Evolutionary conservation across 2,797 vertebrate species (phyloP), one percentile per base, ranked within the genome.

Genomic region (Chiroxiphia lanceolata): DNA sequence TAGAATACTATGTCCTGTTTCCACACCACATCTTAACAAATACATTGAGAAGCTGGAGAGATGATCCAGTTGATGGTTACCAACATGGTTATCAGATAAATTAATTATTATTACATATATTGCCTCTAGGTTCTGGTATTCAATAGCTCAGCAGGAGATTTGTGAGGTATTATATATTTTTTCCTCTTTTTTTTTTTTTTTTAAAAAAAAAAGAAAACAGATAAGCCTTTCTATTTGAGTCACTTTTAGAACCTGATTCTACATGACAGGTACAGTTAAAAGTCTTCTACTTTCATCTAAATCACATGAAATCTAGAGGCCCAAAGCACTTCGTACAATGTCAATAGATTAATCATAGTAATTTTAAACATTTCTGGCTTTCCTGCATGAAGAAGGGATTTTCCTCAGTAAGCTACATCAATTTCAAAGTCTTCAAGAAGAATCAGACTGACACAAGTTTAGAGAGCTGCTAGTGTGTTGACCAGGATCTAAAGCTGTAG

Each of bases 401-500:
- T 92, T 82, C 48, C 16, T 65, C 36, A 56, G 50, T 72, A 89
- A 93, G 36, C 11, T 33, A 69, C 19, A 87, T 71, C 20, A 71
- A 31, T 90, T 87, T 83, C 72, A 80, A 84, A 74, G 40, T 57
- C 48, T 92, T 87, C 72, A 90, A 67, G 79, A 95, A 82, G 65
- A 95, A 83, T 59, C 50, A 88, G 53, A 68, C n/a, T 51, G 68
- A 83, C 51, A 65, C 3, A 68, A 53, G n/a, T 71, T 77, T 87
- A 89, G 61, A 89, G 54, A 84, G 13, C 21, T 57, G 77, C 60
- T 72, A 84, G 8, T 69, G 45, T 64, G 44, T 65, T 89, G 38
- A 80, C 31, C 50, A 91, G 51, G 36, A 90, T 76, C 40, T 84
- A 89, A 87, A 83, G 26, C 29, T 82, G 59, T 16, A 77, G 19